Base-by-base conservation (phyloP, 1,140 invertebrate species). In the Zophobas morio region DNA sequence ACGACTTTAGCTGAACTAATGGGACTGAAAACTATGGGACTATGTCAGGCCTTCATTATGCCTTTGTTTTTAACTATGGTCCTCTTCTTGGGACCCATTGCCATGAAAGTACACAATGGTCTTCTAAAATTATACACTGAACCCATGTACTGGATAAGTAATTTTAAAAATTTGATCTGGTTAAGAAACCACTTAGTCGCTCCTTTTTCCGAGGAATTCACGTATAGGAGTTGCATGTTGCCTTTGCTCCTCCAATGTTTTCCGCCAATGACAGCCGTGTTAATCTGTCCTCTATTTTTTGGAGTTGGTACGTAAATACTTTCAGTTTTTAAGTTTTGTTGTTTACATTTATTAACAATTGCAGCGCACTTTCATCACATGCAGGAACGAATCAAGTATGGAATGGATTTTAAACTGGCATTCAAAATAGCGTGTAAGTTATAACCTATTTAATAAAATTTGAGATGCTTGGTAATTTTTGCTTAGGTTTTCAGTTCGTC, bases 151-250 rank as follows among this genome's bases (percentile, higher is more conserved):
- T 83, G 82, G 81, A 74, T 78, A 6, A 77, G 78, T 0, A 82
- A 79, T 54, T 57, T 82, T 5, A 83, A 90, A 81, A 94, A 94
- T 84, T 88, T 96, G 70, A 91, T 95, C 32, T 98, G 96, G 95
- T 89, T 96, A 80, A 90, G 96, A 79, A 97, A 96, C 85, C 93
- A 96, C 85, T 86, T 98, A 42, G 94, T 98, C 80, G 97, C 96
- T 6, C 97, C 97, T 6, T 85, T 99, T 37, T 96, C 96, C 75
- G 97, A 99, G 88, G 97, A 99, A 86, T 97, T 97, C 88, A 96
- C 96, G 1, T 86, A 82, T 74, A 89, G 97, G 80, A 96, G 96
- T 0, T 98, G 96, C 85, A 98, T 99, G 95, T 88, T 98, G 84
- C 96, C 96, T 35, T 85, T 98, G 20, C 87, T 99, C 6, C 86